Evolutionary conservation across 64 coral and sea anemone genomes (phyloP).

Genomic region (Exaiptasia diaphana): DNA sequence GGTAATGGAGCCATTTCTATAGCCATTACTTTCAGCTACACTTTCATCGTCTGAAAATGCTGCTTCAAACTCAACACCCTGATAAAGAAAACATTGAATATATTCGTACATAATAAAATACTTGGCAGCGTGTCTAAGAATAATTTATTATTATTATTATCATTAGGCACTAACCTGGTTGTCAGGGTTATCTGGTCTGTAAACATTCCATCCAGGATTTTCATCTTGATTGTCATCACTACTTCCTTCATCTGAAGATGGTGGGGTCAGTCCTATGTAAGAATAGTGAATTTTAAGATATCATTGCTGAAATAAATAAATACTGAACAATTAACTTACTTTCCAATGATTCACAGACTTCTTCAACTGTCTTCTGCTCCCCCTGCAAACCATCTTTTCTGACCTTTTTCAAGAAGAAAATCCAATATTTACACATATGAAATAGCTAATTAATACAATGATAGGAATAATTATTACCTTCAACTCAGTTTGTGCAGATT

Average conservation of each 20-base stretch:
- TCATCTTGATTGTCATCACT: not conserved
- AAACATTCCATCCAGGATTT: not conserved
- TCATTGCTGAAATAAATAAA: too few species aligned
- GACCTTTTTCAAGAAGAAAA: not conserved
- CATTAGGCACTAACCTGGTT: not conserved
- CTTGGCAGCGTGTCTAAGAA: too few species aligned
- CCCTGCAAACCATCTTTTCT: slow-evolving; percentile 11
- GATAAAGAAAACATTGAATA: too few species aligned
- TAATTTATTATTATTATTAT: too few species aligned
- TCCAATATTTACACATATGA: not conserved
- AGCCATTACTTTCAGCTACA: not conserved
- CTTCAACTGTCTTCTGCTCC: not conserved
- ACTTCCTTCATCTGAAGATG: not conserved
- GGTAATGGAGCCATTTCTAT: too few species aligned
- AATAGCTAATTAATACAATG: not conserved
- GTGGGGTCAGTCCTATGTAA: not conserved
- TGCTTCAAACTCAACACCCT: slow-evolving; percentile 75
- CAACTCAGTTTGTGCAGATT: slow-evolving; percentile 35
- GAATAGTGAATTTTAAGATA: too few species aligned
- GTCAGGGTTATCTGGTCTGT: not conserved
- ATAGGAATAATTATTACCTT: not conserved
- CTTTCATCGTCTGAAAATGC: slow-evolving; percentile 79
- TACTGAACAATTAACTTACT: not conserved
- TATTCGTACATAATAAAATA: too few species aligned
- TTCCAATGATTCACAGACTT: slow-evolving; percentile 34